Conservation (phyloP, 2,888 invertebrate species). For the Ptychoptera contaminata region DNA sequence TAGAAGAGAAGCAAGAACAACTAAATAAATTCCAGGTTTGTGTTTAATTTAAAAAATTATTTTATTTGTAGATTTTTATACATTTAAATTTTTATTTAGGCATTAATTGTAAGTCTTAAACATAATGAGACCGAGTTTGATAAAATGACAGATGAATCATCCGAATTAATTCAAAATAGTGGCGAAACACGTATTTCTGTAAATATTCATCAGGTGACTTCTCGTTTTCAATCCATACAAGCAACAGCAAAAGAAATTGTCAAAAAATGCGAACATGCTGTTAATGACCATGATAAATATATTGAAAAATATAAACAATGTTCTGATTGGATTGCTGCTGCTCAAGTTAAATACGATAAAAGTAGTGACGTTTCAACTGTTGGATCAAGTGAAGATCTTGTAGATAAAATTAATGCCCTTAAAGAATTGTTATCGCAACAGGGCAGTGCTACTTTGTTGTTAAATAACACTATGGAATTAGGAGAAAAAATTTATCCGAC, state of each 20-base stretch:
- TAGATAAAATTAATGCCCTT: conserved; percentile 49
- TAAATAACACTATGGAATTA: conserved; percentile 72
- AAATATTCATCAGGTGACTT: conserved; percentile 77
- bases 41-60: conserved; percentile 1
- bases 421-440: conserved; percentile 61
- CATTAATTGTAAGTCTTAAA: conserved; percentile 57
- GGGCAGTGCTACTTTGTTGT: conserved; percentile 51
- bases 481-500: conserved; percentile 79
- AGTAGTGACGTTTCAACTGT: conserved; percentile 46
- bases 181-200: conserved; percentile 77
- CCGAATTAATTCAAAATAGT: conserved; percentile 68
- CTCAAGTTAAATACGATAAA: conserved; percentile 54
- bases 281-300: conserved; percentile 62
- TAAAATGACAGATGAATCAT: conserved; percentile 70
- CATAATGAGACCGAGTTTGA: conserved; percentile 79
- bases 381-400: conserved; percentile 50
- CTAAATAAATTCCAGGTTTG: conserved; percentile 77
- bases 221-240: conserved; percentile 78
- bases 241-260: conserved; percentile 77
- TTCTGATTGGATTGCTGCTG: conserved; percentile 60
- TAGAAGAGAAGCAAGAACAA: conserved; percentile 84
- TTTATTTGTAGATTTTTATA: neutral
- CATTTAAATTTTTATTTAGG: conserved; percentile 31
- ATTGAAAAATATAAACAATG: conserved; percentile 74
- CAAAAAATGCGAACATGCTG: conserved; percentile 82